Evolutionary conservation across 2,888 invertebrate genomes (phyloP), one percentile per base, ranked within the genome.

Genomic region (Meganola albula): DNA sequence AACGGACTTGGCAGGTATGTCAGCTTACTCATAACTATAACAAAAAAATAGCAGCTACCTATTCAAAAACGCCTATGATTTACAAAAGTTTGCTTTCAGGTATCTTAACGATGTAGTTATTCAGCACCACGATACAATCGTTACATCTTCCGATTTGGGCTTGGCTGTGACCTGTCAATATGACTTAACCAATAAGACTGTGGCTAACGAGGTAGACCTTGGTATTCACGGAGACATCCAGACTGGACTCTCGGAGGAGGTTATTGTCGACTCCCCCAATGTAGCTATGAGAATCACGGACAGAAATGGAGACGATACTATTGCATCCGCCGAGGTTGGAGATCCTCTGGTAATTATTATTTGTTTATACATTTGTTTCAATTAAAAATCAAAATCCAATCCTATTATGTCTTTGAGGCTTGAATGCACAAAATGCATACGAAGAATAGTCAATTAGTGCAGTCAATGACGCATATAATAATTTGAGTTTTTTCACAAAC

Each of bases 41-140:
- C n/a, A n/a, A n/a, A n/a, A n/a, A n/a, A n/a, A n/a, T n/a, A n/a
- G n/a, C n/a, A n/a, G n/a, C n/a, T n/a, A n/a, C n/a, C n/a, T n/a
- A n/a, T n/a, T n/a, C n/a, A n/a, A n/a, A n/a, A n/a, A n/a, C n/a
- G n/a, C n/a, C n/a, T n/a, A n/a, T n/a, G n/a, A n/a, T n/a, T n/a
- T n/a, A n/a, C n/a, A n/a, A n/a, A n/a, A n/a, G n/a, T n/a, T n/a
- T n/a, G n/a, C n/a, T n/a, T n/a, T n/a, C n/a, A 87, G 87, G 63
- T 95, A 94, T 70, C 89, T 95, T 64, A 97, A 96, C 75, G 97
- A 97, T 77, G 95, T 96, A 43, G 94, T 97, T 34, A 96, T 97
- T 61, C 97, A 97, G 72, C 96, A 97, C 82, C 97, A 97, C 84
- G 96, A 96, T 70, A 95, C 95, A 64, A 97, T 97, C 60, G 96